Evolutionary conservation across 2,888 invertebrate species (phyloP), one percentile per base, ranked within the genome.

Genomic region (Gibbula magus): DNA sequence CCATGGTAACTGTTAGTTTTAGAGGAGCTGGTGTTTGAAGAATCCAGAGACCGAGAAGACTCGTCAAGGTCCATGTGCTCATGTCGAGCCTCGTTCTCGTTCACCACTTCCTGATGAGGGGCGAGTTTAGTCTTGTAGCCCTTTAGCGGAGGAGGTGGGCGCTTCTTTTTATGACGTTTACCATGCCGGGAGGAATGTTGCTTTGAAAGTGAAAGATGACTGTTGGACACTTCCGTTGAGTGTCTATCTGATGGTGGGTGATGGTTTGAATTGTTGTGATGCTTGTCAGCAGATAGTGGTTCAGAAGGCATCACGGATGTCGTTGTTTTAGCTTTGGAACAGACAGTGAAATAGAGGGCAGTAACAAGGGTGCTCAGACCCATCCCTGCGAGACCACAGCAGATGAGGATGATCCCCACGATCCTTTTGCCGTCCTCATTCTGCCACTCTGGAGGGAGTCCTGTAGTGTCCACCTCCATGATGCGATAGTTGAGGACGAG

Each of bases 331-430:
- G 66, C 77, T 70, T 81, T 77, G 29, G 80, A 75, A 80, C 84
- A 89, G 81, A 83, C 54, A 8, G 82, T 83, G 75, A 89, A 85
- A 81, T 87, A 90, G 56, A 89, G 80, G 18, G 84, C 79, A 80
- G 89, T 88, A 29, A 89, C 87, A 2, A 89, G 67, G 4, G 88
- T 86, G 76, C 89, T 89, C n/a, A 90, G 81, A 3, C 85, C 76
- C 67, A 89, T 79, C 67, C 85, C 84, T 7, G 82, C 79, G 18
- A 88, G 35, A 61, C 90, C 89, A 20, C 86, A 86, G 35, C 85
- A 85, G n/a, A 88, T 89, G 5, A 90, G 81, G 66, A 90, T 88
- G 56, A 90, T 90, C 10, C 90, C 90, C n/a, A 90, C 88, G 8
- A 89, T 86, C 75, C 82, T 82, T 79, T 89, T 89, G 39, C 89